Conservation (phyloP, 2,797 vertebrate genomes). For the Huso huso region DNA sequence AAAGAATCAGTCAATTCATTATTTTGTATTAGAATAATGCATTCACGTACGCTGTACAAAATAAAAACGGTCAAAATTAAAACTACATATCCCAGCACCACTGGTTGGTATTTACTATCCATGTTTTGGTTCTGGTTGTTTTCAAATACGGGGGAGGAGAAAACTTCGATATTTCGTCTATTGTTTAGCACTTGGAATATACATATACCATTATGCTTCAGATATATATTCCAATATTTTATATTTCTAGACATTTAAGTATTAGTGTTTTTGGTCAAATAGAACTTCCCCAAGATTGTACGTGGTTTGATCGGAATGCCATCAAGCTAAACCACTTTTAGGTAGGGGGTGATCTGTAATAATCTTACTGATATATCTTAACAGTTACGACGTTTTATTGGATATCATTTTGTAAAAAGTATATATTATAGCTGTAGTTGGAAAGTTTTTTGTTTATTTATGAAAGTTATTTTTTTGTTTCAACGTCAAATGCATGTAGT, state of each 20-base stretch:
- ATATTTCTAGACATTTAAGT: no score
- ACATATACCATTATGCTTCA: no score
- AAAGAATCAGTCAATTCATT: no score
- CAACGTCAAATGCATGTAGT: neutral
- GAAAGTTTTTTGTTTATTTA: neutral
- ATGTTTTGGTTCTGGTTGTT: neutral
- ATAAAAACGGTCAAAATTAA: neutral
- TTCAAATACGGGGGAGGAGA: neutral
- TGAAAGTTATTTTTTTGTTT: neutral
- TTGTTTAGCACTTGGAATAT: no score
- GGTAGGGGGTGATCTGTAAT: neutral
- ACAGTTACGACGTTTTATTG: neutral
- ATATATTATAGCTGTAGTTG: neutral
- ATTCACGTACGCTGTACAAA: no score
- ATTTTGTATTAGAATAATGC: no score
- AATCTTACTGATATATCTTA: no score
- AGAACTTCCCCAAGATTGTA: neutral
- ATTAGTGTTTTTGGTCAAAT: neutral
- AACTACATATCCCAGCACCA: neutral
- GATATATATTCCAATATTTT: no score
- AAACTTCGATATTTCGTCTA: no score
- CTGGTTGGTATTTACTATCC: neutral
- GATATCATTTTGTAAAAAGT: neutral
- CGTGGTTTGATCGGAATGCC: conserved; percentile 48
- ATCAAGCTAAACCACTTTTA: conserved; percentile 9